phyloP scores from a whole-genome alignment of 2,797 vertebrate species.

The Xerus rutilus region DNA sequence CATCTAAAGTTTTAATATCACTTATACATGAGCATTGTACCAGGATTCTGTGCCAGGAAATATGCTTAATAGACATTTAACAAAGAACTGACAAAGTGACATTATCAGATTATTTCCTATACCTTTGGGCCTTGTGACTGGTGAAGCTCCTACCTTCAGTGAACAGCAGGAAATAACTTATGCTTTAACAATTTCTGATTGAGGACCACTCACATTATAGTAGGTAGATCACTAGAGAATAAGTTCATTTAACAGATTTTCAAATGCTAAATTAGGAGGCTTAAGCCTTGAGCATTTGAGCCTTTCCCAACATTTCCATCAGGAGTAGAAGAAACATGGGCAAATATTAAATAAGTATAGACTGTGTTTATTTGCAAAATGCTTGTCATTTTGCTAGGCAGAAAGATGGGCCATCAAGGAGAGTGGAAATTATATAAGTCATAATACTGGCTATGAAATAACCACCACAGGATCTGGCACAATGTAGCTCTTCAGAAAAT shows the following conservation, averaged over 20 bases:
- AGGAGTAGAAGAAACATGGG: conserved; percentile 27
- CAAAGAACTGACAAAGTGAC: conserved; percentile 22
- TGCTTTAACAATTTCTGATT: conserved; percentile 21
- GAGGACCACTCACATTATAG: background rate
- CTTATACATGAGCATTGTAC: background rate
- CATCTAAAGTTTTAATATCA: background rate
- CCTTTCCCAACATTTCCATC: conserved; percentile 32
- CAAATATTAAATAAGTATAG: conserved; percentile 25
- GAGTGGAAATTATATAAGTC: background rate
- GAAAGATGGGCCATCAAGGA: conserved; percentile 18
- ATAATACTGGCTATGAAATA: background rate
- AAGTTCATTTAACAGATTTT: conserved; percentile 10
- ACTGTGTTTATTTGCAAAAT: conserved; percentile 58
- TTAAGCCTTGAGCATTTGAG: conserved; percentile 19
- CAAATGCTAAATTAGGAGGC: conserved; percentile 13
- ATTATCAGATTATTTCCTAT: background rate
- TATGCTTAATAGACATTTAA: conserved; percentile 1
- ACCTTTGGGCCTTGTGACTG: background rate
- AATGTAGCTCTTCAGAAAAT: conserved; percentile 33
- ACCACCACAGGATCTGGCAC: background rate
- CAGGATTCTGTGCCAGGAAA: background rate
- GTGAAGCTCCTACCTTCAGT: background rate
- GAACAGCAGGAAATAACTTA: background rate
- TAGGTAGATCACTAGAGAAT: background rate
- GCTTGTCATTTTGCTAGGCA: conserved; percentile 40